Base-by-base conservation (phyloP, 2,888 invertebrate species). In the Ectemnius cavifrons region DNA sequence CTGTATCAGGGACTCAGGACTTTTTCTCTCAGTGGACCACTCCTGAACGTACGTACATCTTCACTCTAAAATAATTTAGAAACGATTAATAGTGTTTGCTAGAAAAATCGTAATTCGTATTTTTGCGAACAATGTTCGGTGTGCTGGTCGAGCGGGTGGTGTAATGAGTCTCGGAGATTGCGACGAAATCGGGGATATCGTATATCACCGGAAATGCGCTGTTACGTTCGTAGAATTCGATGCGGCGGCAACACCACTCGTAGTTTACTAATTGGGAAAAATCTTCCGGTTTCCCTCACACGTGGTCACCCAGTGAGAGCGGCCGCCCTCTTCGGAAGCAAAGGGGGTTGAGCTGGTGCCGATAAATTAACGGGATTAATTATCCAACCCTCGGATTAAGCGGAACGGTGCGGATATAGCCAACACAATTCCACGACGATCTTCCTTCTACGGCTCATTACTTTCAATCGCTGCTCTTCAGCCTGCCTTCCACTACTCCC, bases 401-500 rank as follows among this genome's bases (percentile, higher is more conserved):
- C 58, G 63, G 57, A 73, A 59, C 23, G 37, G 37, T 58, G 68
- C 67, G 71, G 70, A 80, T 80, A 80, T 74, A 52, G 63, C 66
- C 61, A 71, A 37, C 64, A 68, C 66, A 57, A 67, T 76, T 73
- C 75, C 49, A 37, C 67, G 77, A 67, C 73, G 85, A 83, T 83
- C 82, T 83, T 84, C 80, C 79, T 83, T 82, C 86, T 75, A 85
- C 81, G 87, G 87, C 88, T 89, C 89, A 87, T 90, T 90, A 90
- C 88, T 89, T 90, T 90, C 90, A 90, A 90, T 90, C 89, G 88
- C 81, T 77, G 82, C 72, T 61, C 74, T 75, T 70, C 73, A 72
- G 70, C 57, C 63, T 57, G 37, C 63, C 72, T 47, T 16, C 16
- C 52, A 16, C 16, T 37, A 11, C 8, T 37, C 63, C 64, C 61